Percentiles rank a stretch among this genome's conserved stretches.
Evolutionary conservation across 2,797 vertebrate species (phyloP).

Genomic region (Micromesistius poutassou): DNA sequence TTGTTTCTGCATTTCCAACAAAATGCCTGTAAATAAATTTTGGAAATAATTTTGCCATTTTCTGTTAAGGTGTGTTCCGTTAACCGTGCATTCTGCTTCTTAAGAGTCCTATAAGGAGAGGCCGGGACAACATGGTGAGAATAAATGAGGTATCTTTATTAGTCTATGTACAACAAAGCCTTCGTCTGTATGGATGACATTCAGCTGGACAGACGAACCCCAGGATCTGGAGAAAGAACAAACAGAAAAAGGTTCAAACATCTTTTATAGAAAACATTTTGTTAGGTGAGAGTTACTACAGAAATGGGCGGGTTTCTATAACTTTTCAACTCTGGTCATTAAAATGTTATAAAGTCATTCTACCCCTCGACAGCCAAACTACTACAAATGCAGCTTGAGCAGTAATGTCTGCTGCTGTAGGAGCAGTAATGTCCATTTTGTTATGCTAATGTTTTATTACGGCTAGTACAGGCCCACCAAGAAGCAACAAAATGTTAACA

Average conservation of each 20-base stretch:
- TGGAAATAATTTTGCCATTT: conserved; percentile 46
- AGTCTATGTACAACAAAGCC: conserved; percentile 64
- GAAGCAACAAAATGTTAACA: neutral
- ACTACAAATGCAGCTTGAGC: neutral
- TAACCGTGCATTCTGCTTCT: neutral
- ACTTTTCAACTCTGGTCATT: neutral
- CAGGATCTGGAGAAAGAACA: conserved; percentile 30
- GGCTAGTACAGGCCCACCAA: neutral
- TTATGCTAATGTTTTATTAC: neutral
- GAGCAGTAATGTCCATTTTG: neutral
- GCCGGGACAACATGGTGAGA: conserved; percentile 14
- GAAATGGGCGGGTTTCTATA: neutral
- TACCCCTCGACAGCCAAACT: neutral
- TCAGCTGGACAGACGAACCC: conserved; percentile 20
- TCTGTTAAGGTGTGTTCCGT: neutral
- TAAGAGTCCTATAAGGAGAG: neutral
- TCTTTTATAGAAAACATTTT: neutral
- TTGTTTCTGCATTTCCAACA: conserved; percentile 67
- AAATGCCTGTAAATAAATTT: conserved; percentile 76
- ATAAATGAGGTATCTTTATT: conserved; percentile 60
- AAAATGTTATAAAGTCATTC: neutral
- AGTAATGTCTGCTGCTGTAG: neutral
- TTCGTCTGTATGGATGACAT: conserved; percentile 27
- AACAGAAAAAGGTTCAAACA: neutral
- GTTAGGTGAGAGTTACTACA: neutral